Percentiles rank a stretch among this genome's conserved stretches.
Evolutionary conservation across 2,113 vertebrate genomes (phyloP).

Genomic region (Sus scrofa): T2T-Sscrofa CM000815.6:127276501-127277000

Average conservation of each 20-base stretch:
- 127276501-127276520: background rate
- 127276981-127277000: background rate
- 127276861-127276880: background rate
- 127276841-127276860: background rate
- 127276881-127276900: background rate
- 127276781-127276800: background rate
- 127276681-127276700: background rate
- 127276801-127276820: background rate
- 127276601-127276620: conserved; percentile 4
- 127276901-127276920: background rate
- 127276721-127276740: background rate
- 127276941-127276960: background rate
- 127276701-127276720: background rate
- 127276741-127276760: background rate
- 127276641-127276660: background rate
- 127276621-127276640: conserved; percentile 14
- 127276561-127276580: background rate
- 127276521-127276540: background rate
- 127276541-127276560: background rate
- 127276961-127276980: background rate
- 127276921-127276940: background rate
- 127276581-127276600: background rate
- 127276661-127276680: background rate
- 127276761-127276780: background rate
- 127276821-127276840: background rate